These are phyloP conservation scores for Sebastes dallii DNA, from an alignment of 2,797 vertebrate genomes.

Conservation along the genomic window DNA sequence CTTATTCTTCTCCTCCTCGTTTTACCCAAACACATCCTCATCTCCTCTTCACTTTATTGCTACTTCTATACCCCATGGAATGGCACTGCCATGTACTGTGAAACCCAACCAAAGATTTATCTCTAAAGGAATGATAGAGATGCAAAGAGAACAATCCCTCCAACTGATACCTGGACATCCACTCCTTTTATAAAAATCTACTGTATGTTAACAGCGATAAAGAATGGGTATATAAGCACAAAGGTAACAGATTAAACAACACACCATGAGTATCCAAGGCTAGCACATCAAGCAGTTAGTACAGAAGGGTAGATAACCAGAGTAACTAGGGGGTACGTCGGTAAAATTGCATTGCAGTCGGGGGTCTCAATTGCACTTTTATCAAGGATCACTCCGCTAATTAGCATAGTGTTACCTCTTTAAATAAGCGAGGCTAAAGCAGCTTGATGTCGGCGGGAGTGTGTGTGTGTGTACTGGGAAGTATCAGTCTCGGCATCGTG, in stretches of 20 bases:
- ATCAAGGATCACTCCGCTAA: slow-evolving; percentile 64
- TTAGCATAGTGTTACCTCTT: slow-evolving; percentile 59
- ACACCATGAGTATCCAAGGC: slow-evolving; percentile 19
- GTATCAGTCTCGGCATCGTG: slow-evolving; percentile 42
- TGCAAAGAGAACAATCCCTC: background rate
- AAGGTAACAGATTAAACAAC: slow-evolving; percentile 26
- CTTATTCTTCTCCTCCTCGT: background rate
- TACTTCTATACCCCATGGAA: background rate
- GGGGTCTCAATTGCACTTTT: slow-evolving; percentile 59
- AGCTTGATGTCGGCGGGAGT: background rate
- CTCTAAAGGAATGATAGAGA: background rate
- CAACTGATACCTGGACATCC: background rate
- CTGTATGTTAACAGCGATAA: background rate
- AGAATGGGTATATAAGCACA: background rate
- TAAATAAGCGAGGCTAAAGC: slow-evolving; percentile 53
- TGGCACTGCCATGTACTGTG: too few relatives aligned
- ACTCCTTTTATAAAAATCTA: background rate
- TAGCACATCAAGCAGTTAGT: slow-evolving; percentile 44
- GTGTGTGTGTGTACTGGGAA: slow-evolving; percentile 22
- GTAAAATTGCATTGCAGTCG: slow-evolving; percentile 48
- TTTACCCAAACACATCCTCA: background rate
- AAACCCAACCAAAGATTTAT: background rate
- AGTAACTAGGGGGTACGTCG: slow-evolving; percentile 28
- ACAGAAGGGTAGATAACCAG: slow-evolving; percentile 19
- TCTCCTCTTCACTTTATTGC: background rate